These are phyloP conservation scores for Microctonus brassicae DNA, from an alignment of 2,888 invertebrate genomes.

Conservation along the genomic window DNA sequence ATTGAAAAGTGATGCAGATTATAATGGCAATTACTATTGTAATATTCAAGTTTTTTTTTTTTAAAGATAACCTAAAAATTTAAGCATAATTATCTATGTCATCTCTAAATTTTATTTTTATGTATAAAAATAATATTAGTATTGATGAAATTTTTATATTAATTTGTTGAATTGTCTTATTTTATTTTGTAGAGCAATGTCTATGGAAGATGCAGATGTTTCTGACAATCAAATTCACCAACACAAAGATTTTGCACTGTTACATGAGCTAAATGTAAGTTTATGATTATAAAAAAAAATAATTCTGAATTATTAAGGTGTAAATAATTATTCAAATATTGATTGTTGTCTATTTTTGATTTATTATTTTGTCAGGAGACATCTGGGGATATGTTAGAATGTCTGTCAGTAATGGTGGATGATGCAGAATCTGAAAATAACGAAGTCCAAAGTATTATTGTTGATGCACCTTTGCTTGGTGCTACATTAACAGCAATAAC, in stretches of 20 bases:
- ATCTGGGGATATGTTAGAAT: slow-evolving; percentile 57
- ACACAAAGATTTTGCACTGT: slow-evolving; percentile 54
- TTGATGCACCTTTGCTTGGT: slow-evolving; percentile 57
- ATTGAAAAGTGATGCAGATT: neutral
- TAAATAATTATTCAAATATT: neutral
- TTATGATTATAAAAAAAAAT: slow-evolving; percentile 5
- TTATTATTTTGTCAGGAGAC: slow-evolving; percentile 54
- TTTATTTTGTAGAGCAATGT: slow-evolving; percentile 54
- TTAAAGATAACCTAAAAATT: slow-evolving; percentile 10
- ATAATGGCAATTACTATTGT: neutral
- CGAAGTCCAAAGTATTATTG: slow-evolving; percentile 55
- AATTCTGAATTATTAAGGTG: neutral
- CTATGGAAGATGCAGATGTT: slow-evolving; percentile 54
- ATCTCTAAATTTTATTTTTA: too few species aligned
- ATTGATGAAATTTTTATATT: neutral
- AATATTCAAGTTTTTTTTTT: neutral
- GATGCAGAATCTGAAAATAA: slow-evolving; percentile 50
- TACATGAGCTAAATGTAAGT: slow-evolving; percentile 55
- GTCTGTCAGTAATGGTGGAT: slow-evolving; percentile 60
- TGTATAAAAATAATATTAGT: too few species aligned
- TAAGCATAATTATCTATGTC: neutral
- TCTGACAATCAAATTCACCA: slow-evolving; percentile 48
- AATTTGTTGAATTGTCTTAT: slow-evolving; percentile 6
- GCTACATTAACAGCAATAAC: slow-evolving; percentile 64
- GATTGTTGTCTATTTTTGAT: too few species aligned